phyloP scores from a whole-genome alignment of 2,113 vertebrate genomes.

The Bufo gargarizans region DNA sequence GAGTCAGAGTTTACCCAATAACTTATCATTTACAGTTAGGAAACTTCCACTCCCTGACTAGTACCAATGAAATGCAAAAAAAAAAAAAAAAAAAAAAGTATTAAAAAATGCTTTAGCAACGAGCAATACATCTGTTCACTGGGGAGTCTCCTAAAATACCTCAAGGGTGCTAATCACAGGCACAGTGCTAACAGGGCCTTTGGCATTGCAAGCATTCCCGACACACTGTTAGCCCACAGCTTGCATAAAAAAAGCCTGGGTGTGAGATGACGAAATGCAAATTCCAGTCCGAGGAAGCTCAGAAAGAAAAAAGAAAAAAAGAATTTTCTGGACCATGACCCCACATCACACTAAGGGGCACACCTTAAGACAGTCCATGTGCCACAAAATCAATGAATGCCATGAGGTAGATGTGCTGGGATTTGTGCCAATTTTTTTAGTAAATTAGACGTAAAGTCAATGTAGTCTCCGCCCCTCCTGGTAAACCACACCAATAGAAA shows the following conservation, averaged over 20 bases:
- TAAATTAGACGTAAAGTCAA: too few species aligned
- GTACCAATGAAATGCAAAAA: background rate
- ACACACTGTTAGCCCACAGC: conserved; percentile 19
- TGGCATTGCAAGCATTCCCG: conserved; percentile 53
- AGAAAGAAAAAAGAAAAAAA: conserved; percentile 2
- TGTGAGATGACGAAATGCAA: conserved; percentile 44
- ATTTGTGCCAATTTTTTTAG: too few species aligned
- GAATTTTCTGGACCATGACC: background rate
- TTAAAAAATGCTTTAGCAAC: conserved; percentile 7
- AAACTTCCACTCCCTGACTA: conserved; percentile 51
- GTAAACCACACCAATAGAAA: too few species aligned
- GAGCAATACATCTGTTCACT: conserved; percentile 30
- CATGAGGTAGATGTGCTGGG: too few species aligned
- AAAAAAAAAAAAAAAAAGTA: background rate
- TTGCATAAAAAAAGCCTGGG: conserved; percentile 30
- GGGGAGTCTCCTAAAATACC: conserved; percentile 44
- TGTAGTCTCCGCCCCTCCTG: too few species aligned
- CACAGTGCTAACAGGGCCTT: conserved; percentile 12
- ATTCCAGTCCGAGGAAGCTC: conserved; percentile 34
- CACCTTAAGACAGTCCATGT: too few species aligned
- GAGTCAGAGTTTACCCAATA: conserved; percentile 11
- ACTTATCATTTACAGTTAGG: conserved; percentile 34
- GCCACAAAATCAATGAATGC: too few species aligned
- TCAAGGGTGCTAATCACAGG: conserved; percentile 33
- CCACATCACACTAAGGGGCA: background rate